A percentile compares a stretch with the other conserved stretches of the same genome.
Evolutionary conservation across 1,140 invertebrate genomes (phyloP).

Genomic region (Araneus ventricosus): DNA sequence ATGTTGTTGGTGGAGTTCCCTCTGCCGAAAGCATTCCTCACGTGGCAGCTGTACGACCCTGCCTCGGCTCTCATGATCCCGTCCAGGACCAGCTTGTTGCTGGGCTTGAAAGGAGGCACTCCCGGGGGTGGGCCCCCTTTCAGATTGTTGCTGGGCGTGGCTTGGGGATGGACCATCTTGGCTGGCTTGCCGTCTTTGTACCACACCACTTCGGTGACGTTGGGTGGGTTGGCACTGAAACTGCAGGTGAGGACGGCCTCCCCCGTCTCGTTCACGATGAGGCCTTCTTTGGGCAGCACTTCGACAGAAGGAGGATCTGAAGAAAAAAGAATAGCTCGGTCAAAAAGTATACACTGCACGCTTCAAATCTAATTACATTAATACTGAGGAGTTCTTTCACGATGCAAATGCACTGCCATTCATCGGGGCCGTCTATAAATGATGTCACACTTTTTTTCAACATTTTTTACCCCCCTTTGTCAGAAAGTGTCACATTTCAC

Average conservation of each 20-base stretch:
- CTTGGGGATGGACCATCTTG: background rate
- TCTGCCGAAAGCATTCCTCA: conserved; percentile 78
- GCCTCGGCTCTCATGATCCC: conserved; percentile 77
- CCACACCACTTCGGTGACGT: conserved; percentile 77
- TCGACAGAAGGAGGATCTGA: conserved; percentile 77
- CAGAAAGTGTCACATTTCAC: too few relatives aligned
- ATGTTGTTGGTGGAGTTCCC: conserved; percentile 75
- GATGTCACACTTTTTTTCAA: too few relatives aligned
- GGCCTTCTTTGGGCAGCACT: conserved; percentile 75
- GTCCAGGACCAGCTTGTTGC: conserved; percentile 67
- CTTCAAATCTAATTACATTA: too few relatives aligned
- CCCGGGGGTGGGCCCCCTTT: background rate
- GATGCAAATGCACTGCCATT: too few relatives aligned
- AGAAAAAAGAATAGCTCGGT: background rate
- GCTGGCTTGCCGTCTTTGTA: conserved; percentile 75
- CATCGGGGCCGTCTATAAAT: too few relatives aligned
- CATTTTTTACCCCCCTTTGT: too few relatives aligned
- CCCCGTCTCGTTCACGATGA: conserved; percentile 76
- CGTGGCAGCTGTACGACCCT: conserved; percentile 77
- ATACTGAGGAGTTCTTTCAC: too few relatives aligned
- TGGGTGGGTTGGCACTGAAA: conserved; percentile 77
- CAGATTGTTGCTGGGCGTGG: conserved; percentile 38
- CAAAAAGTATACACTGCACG: background rate
- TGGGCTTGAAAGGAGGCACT: conserved; percentile 8
- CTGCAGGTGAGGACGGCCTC: conserved; percentile 75